Evolutionary conservation across 2,888 invertebrate genomes (phyloP).

Genomic region (Chorisops tibialis): DNA sequence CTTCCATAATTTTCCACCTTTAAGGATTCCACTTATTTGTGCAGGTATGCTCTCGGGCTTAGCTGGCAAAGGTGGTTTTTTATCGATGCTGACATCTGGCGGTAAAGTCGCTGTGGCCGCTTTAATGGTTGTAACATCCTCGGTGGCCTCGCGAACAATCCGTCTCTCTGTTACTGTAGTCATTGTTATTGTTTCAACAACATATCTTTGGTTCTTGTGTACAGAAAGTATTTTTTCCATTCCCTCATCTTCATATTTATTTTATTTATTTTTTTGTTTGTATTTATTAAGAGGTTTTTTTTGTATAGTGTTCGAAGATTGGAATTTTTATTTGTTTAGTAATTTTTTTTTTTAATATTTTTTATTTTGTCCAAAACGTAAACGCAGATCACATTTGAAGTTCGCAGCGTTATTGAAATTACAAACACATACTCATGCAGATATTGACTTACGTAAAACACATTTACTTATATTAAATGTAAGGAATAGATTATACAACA

Average conservation of each 20-base stretch:
- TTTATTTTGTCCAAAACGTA: constrained; percentile 31
- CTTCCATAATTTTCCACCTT: constrained; percentile 76
- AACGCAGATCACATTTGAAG: constrained; percentile 35
- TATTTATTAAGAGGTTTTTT: constrained; percentile 14
- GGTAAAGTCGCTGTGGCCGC: constrained; percentile 1
- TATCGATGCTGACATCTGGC: background rate
- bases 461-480: constrained; percentile 1
- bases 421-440: constrained; percentile 36
- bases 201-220: constrained; percentile 55
- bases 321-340: constrained; percentile 23
- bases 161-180: constrained; percentile 65
- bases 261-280: constrained; percentile 23
- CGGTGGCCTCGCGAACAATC: constrained; percentile 53
- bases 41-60: constrained; percentile 58
- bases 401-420: constrained; percentile 39
- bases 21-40: constrained; percentile 68
- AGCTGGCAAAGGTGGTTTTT: constrained; percentile 33
- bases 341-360: constrained; percentile 17
- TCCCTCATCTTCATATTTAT: constrained; percentile 35
- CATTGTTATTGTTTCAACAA: constrained; percentile 67
- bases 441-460: constrained; percentile 31
- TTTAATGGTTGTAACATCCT: constrained; percentile 41
- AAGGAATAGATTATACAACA: no score
- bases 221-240: constrained; percentile 39
- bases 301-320: constrained; percentile 22